Conservation (phyloP, 1,140 invertebrate species). For the Spodoptera litura region DNA sequence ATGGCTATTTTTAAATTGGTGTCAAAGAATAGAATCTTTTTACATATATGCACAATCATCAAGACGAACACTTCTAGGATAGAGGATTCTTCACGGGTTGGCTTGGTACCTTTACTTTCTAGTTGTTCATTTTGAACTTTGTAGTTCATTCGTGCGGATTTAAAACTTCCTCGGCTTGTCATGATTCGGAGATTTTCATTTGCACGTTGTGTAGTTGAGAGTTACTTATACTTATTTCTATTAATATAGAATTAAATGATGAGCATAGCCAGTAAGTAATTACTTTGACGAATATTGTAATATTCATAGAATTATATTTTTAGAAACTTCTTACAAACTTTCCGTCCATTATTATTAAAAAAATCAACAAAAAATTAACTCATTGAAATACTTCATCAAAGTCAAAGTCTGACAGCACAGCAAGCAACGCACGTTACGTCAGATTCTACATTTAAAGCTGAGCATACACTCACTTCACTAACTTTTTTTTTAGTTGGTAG, state of each 20-base stretch:
- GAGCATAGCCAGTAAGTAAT: too few species aligned
- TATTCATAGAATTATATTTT: slow-evolving; percentile 18
- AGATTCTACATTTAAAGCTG: too few species aligned
- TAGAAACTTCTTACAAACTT: neutral
- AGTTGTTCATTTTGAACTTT: slow-evolving; percentile 78
- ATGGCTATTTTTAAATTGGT: slow-evolving; percentile 94
- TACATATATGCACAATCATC: slow-evolving; percentile 95
- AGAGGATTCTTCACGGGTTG: slow-evolving; percentile 93
- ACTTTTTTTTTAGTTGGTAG: too few species aligned
- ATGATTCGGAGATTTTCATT: slow-evolving; percentile 63
- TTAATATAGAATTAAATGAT: too few species aligned
- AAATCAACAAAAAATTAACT: too few species aligned
- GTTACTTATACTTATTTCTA: neutral
- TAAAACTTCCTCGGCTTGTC: slow-evolving; percentile 74
- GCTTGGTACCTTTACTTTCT: slow-evolving; percentile 88
- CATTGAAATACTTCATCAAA: too few species aligned
- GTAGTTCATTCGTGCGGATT: slow-evolving; percentile 79
- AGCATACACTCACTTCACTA: too few species aligned
- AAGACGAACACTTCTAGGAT: slow-evolving; percentile 93
- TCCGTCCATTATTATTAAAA: too few species aligned
- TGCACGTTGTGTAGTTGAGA: neutral
- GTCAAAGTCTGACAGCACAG: too few species aligned
- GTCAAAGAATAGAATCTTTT: slow-evolving; percentile 94
- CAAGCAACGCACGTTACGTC: too few species aligned
- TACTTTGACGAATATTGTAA: neutral